Evolutionary conservation across 2,113 vertebrate genomes (phyloP), one percentile per base, ranked within the genome.

Genomic region (Litocranius walleri): DNA sequence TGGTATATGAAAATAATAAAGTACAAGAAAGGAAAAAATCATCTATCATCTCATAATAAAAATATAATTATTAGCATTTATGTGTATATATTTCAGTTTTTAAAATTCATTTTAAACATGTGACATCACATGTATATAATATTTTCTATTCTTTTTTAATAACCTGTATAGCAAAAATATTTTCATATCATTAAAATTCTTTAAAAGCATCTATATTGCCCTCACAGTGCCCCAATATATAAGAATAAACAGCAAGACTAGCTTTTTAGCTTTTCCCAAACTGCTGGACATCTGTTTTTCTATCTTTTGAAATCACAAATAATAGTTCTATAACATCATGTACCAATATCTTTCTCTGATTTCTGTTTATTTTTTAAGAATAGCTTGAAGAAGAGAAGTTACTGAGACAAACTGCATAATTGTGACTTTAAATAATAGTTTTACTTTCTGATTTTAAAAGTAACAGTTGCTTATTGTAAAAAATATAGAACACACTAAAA

Each of bases 371-470:
- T 91, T 91, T 48, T 36, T n/a, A 95, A 95, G 40, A 36, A 29
- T 74, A 93, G 7, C 52, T 96, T 93, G 67, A 83, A 90, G 29
- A 91, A 82, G 82, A 97, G 30, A 30, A 67, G 1, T 87, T 64
- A 90, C 2, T 27, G 14, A 15, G 50, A 87, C 61, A 91, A 48
- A 90, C 0, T 45, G 4, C 61, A 0, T 82, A 52, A 48, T 6
- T 56, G 7, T 67, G 36, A 48, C 84, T 97, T 97, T 88, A 94
- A 92, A 95, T 81, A 90, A 16, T 30, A 88, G 7, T 36, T 88
- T 89, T 43, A 59, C 15, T 86, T 96, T 91, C 56, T 94, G 30
- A 88, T 84, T 96, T 90, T 92, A 93, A 85, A 95, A 90, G 33
- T 74, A 83, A 94, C 3, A 30, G 50, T 84, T 74, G 16, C 25